Evolutionary conservation across 2,888 invertebrate species (phyloP), one percentile per base, ranked within the genome.

Genomic region (Heterodera filipjevi): DNA sequence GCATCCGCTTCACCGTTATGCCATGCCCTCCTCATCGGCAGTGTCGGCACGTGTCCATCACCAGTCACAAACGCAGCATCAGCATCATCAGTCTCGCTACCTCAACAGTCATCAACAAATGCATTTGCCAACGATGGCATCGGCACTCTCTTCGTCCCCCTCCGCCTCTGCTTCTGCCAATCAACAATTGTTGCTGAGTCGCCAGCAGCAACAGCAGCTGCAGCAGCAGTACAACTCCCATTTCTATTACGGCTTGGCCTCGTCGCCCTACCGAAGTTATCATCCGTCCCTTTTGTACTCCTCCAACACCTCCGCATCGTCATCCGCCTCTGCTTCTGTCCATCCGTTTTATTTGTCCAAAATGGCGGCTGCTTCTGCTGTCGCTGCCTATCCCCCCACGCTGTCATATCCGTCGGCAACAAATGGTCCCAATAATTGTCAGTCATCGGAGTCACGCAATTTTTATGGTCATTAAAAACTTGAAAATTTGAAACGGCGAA

Each of bases 1-100:
- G n/a, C 70, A 33, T 16, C 80, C 71, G n/a, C 1, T 70, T 30
- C 33, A 76, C n/a, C 49, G 53, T 70, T n/a, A 44, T 44, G 39
- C 71, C 39, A 59, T 59, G 59, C 59, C 59, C 22, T 49, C 49
- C 16, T 3, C 49, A 3, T 49, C 49, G 3, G 3, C 19, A 49
- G 19, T 16, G 16, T n/a, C 59, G 5, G 59, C 27, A 2, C 59
- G 59, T 59, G 59, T 59, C 22, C 27, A 10, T 27, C 59, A 59
- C 59, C 49, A 19, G n/a, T n/a, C n/a, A n/a, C n/a, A n/a, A n/a
- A n/a, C n/a, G n/a, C n/a, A n/a, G 8, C 49, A 19, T 12, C 49
- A 14, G 46, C 46, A 12, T 12, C 49, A 19, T 12, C 49, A 19
- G 49, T 39, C 39, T 12, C 39, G 12, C 6, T 39, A 39, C 39